Base-by-base conservation (phyloP, 92 coral and sea anemone genomes). In the Porites divaricata region DNA sequence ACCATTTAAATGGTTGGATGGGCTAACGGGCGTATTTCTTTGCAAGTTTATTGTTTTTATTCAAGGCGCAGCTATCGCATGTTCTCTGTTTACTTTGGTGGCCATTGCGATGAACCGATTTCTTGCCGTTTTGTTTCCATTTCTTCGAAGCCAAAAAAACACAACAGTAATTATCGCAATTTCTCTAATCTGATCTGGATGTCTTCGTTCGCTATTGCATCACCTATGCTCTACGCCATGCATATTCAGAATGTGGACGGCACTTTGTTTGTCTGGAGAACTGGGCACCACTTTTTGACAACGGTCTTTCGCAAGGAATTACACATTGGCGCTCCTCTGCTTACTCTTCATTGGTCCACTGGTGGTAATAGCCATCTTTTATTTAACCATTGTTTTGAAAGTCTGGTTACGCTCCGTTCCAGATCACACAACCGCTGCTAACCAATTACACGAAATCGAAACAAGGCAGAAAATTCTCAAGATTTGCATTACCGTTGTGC, bases 361-460 rank as follows among this genome's bases (percentile, higher is more conserved):
- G 13, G 17, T 69, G 10, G 68, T 95, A 9, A 95, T 97, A 49
- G 88, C 90, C 0, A 82, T 82, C 57, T 88, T 97, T 26, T 97
- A 97, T 85, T 64, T 94, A 20, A 76, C 93, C 68, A 93, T 97
- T 9, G 93, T 93, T 22, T 75, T 81, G 26, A 92, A 92, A 45
- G 93, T 97, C 8, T 97, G 99, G 98, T 86, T 88, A 19, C 88
- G 96, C 19, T 91, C 86, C n/a, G 93, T 93, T 1, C 99, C 98
- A 0, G 99, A 98, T 15, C 92, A 91, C 56, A 82, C 72, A 17
- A 94, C 98, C 15, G 92, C 72, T 7, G 88, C 94, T 24, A 92
- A 89, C 67, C 95, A 89, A 72, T 81, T 83, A 24, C 87, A 80
- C 23, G 92, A 94, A 84, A 88, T 84, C 73, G 88, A 81, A 57